Percentiles rank a stretch among this genome's conserved stretches.
These are phyloP conservation scores for Drosophila subpulchrella DNA, from an alignment of 1,140 invertebrate genomes.

Conservation along the genomic window DNA sequence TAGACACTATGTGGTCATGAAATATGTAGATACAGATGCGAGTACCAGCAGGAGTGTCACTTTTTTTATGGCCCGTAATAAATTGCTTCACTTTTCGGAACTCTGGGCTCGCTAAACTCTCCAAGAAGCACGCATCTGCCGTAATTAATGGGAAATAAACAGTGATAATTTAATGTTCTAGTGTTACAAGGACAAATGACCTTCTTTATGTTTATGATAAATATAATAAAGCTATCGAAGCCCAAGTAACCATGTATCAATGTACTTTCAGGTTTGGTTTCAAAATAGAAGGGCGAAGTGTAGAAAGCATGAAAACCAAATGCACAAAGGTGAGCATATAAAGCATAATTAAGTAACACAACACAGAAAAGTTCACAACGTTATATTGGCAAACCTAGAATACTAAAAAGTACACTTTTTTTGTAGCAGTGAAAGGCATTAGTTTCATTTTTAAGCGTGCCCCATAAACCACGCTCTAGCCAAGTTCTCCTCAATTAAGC, in stretches of 20 bases:
- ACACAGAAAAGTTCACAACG: neutral
- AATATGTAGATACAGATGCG: conserved; percentile 26
- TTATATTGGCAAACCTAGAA: neutral
- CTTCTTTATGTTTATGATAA: neutral
- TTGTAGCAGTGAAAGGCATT: neutral
- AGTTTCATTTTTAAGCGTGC: conserved; percentile 5
- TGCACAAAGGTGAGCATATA: conserved; percentile 93
- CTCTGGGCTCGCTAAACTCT: neutral
- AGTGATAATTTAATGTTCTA: neutral
- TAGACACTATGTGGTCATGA: conserved; percentile 68
- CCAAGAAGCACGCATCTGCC: conserved; percentile 1
- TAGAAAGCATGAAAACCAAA: conserved; percentile 97
- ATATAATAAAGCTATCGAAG: neutral
- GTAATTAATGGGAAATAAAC: conserved; percentile 14
- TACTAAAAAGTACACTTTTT: neutral
- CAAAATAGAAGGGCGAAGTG: conserved; percentile 98
- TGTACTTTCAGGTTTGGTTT: conserved; percentile 93
- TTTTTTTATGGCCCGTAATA: conserved; percentile 47
- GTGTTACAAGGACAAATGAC: neutral
- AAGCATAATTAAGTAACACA: neutral
- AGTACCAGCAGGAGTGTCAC: conserved; percentile 20
- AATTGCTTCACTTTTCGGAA: conserved; percentile 36
- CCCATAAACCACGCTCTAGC: conserved; percentile 4
- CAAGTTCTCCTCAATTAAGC: conserved; percentile 57
- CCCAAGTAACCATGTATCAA: neutral